Conservation (phyloP, 2,113 vertebrate genomes). For the Calypte anna region DNA sequence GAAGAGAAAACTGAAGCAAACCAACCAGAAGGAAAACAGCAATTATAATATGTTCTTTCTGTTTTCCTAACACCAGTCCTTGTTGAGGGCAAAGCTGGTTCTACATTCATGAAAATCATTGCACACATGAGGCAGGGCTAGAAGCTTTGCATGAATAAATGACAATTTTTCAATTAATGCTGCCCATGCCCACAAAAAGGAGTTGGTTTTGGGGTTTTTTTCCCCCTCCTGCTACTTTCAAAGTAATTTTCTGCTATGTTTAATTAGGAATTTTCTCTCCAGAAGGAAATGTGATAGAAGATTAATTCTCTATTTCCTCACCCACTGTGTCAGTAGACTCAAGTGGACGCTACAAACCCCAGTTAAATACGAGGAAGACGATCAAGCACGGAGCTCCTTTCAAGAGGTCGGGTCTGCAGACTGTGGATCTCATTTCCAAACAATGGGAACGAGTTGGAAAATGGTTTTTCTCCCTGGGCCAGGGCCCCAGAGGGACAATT, state of each 20-base stretch:
- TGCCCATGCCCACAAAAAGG: constrained; percentile 5
- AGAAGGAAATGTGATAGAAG: constrained; percentile 69
- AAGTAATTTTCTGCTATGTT: constrained; percentile 62
- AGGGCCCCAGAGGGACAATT: background rate
- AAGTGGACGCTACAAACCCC: constrained; percentile 70
- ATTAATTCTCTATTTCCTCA: constrained; percentile 58
- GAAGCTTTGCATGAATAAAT: constrained; percentile 38
- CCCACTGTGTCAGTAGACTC: constrained; percentile 61
- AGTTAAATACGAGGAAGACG: constrained; percentile 68
- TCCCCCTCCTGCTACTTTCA: background rate
- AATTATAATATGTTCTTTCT: constrained; percentile 9
- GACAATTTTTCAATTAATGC: constrained; percentile 50
- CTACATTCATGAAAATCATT: background rate
- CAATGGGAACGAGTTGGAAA: background rate
- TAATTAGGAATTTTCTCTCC: constrained; percentile 68
- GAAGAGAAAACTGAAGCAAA: constrained; percentile 5
- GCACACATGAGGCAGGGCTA: background rate
- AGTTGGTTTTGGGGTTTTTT: background rate
- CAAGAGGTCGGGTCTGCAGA: constrained; percentile 36
- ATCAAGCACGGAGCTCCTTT: constrained; percentile 21
- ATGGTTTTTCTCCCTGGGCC: background rate
- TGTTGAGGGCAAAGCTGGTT: background rate
- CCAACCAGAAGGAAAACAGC: constrained; percentile 27
- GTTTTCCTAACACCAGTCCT: background rate
- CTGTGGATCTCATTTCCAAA: constrained; percentile 46